These are phyloP conservation scores for Thinocorus orbignyianus DNA, from an alignment of 2,113 vertebrate genomes.

Conservation along the genomic window DNA sequence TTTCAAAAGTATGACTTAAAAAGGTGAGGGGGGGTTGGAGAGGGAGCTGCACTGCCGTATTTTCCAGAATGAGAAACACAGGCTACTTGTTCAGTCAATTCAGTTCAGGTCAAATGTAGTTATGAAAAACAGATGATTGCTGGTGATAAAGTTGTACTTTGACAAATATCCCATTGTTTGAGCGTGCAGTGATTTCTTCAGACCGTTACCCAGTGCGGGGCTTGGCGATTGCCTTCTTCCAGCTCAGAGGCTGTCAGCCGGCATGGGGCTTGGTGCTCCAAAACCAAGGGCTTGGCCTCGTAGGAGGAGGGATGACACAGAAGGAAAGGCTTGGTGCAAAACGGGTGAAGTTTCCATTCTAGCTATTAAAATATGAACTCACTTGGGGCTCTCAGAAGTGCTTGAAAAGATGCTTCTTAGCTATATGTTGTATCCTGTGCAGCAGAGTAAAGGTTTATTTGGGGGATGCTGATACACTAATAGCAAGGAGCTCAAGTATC, in stretches of 20 bases:
- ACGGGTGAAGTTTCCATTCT: not conserved
- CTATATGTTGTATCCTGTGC: accelerated
- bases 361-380: accelerated
- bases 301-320: not conserved
- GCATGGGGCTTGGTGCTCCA: constrained; percentile 13
- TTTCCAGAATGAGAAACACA: constrained; percentile 75
- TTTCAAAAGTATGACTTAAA: constrained; percentile 8
- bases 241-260: not conserved
- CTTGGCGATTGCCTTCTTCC: constrained; percentile 21
- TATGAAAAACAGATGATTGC: constrained; percentile 79
- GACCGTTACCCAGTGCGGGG: constrained; percentile 36
- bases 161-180: constrained; percentile 77
- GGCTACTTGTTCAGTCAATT: constrained; percentile 71
- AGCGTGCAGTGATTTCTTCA: constrained; percentile 58
- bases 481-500: no score
- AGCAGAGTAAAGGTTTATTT: not conserved
- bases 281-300: not conserved
- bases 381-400: not conserved
- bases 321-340: not conserved
- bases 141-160: constrained; percentile 70
- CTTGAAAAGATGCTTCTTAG: not conserved
- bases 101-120: constrained; percentile 71
- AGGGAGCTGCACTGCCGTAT: not conserved
- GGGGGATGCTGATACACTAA: not conserved
- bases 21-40: not conserved